A percentile compares a stretch with the other conserved stretches of the same genome.
These are phyloP conservation scores for Datnioides undecimradiatus DNA, from an alignment of 2,113 vertebrate species.

Conservation along the genomic window DNA sequence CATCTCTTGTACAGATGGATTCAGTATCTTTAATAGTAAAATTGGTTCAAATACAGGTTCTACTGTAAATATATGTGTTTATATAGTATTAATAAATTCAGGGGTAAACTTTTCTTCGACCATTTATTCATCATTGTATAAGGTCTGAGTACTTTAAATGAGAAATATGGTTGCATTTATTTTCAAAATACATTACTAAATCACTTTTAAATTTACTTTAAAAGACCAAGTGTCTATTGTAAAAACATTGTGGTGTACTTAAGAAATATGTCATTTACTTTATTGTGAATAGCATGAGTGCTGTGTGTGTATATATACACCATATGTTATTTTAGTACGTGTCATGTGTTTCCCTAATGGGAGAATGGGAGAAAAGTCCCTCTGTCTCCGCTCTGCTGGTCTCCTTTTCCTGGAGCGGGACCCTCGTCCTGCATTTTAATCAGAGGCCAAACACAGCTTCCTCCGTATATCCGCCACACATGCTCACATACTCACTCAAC, in stretches of 20 bases:
- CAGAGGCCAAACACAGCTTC: conserved; percentile 81
- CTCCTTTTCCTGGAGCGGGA: conserved; percentile 73
- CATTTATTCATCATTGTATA: not conserved
- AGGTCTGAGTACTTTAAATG: not conserved
- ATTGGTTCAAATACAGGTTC: too few species aligned
- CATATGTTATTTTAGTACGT: conserved; percentile 15
- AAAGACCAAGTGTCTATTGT: not conserved
- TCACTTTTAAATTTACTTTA: not conserved
- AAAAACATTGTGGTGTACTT: not conserved
- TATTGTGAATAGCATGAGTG: not conserved
- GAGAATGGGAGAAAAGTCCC: conserved; percentile 60
- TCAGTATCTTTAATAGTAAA: too few species aligned
- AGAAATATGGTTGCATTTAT: not conserved
- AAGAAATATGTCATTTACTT: not conserved
- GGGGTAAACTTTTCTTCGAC: not conserved
- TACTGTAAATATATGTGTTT: too few species aligned
- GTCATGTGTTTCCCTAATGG: conserved; percentile 52
- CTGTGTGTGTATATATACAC: too few species aligned
- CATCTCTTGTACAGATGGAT: too few species aligned
- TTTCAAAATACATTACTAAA: too few species aligned
- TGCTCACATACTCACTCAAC: conserved; percentile 35
- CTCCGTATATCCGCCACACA: conserved; percentile 71
- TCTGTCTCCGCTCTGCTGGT: conserved; percentile 42
- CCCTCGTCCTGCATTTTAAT: conserved; percentile 78
- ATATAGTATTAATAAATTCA: not conserved